Conservation (phyloP, 92 coral and sea anemone genomes). For the Bergia puertoricense region DNA sequence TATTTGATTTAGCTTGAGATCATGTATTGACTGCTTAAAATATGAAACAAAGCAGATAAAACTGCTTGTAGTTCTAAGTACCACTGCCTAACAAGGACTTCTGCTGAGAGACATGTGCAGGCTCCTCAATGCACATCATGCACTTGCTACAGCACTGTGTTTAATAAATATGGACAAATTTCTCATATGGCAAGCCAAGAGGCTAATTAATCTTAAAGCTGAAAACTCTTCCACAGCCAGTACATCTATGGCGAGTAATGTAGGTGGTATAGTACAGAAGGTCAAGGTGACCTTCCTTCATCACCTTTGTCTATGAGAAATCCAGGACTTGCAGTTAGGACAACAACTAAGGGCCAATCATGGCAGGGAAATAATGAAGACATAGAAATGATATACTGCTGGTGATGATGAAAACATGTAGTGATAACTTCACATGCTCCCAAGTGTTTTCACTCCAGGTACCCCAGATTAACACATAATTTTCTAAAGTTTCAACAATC, state of each 20-base stretch:
- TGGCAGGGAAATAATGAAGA: neutral
- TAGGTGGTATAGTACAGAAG: neutral
- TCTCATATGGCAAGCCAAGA: too few species aligned
- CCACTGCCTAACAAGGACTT: too few species aligned
- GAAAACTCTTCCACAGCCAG: constrained; percentile 1
- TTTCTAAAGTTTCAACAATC: neutral
- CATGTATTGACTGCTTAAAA: too few species aligned
- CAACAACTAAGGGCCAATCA: neutral
- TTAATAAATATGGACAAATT: too few species aligned
- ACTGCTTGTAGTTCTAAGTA: too few species aligned
- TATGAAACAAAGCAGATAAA: too few species aligned
- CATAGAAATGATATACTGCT: neutral
- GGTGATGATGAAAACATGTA: constrained; percentile 3
- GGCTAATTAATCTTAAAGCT: neutral
- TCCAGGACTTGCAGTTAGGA: neutral
- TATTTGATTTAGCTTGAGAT: too few species aligned
- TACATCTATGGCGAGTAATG: constrained; percentile 8
- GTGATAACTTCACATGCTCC: neutral
- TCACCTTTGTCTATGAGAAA: neutral
- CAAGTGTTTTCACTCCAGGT: constrained; percentile 4
- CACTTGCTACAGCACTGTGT: too few species aligned
- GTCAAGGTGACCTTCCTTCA: too few species aligned
- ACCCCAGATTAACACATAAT: neutral
- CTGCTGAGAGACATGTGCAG: too few species aligned
- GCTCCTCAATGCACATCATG: too few species aligned